phyloP scores from a whole-genome alignment of 1,140 invertebrate genomes.

The Melanaphis sacchari region DNA sequence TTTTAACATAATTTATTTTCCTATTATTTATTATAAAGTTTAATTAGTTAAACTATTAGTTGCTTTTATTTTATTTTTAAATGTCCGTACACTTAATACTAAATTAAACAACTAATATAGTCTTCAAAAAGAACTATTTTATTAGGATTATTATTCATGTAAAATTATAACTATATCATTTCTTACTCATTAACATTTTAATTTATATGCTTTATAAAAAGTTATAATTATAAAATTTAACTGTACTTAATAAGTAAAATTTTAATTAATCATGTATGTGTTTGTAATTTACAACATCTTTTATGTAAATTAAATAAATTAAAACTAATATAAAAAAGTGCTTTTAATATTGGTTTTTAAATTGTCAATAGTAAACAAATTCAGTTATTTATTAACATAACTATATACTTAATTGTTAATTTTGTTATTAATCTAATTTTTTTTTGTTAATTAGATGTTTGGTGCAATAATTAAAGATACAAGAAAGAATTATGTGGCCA shows the following conservation, averaged over 20 bases:
- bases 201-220: not conserved
- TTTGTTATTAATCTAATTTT: conserved; percentile 12
- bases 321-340: not conserved
- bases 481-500: not conserved
- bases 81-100: no score
- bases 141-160: no score
- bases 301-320: not conserved
- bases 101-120: not conserved
- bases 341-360: not conserved
- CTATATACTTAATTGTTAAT: not conserved
- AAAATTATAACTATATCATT: not conserved
- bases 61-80: no score
- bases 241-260: not conserved
- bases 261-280: not conserved
- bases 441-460: conserved; percentile 12
- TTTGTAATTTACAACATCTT: not conserved
- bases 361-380: not conserved
- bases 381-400: not conserved
- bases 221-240: not conserved
- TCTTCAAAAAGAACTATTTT: not conserved
- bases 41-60: not conserved
- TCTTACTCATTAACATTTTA: not conserved
- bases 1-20: no score
- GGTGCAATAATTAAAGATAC: not conserved
- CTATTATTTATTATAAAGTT: no score